phyloP scores from a whole-genome alignment of 1,140 invertebrate genomes.

The Schmidtea mediterranea region DNA sequence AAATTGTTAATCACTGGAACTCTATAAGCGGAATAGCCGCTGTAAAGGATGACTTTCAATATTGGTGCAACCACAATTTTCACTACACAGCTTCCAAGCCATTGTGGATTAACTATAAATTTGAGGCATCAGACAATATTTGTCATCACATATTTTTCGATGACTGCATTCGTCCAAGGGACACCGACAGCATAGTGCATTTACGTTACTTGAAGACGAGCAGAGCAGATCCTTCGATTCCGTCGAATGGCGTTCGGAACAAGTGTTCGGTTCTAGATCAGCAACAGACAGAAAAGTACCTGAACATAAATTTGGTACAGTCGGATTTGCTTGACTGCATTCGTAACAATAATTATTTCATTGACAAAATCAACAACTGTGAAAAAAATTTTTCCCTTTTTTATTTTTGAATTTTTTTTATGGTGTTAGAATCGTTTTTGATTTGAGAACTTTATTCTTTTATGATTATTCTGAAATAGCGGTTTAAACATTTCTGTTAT shows the following conservation, averaged over 20 bases:
- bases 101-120: slow-evolving; percentile 16
- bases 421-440: too few relatives aligned
- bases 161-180: slow-evolving; percentile 18
- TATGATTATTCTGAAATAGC: too few relatives aligned
- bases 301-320: slow-evolving; percentile 18
- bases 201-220: slow-evolving; percentile 8
- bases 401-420: too few relatives aligned
- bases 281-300: slow-evolving; percentile 12
- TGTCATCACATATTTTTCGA: slow-evolving; percentile 20
- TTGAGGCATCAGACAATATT: slow-evolving; percentile 12
- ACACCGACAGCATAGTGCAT: slow-evolving; percentile 20
- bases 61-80: slow-evolving; percentile 18
- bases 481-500: too few relatives aligned
- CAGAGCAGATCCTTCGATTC: too few relatives aligned
- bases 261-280: slow-evolving; percentile 8
- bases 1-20: slow-evolving; percentile 16
- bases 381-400: slow-evolving; percentile 12
- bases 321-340: slow-evolving; percentile 16
- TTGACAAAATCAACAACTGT: slow-evolving; percentile 14
- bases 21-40: slow-evolving; percentile 14
- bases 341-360: slow-evolving; percentile 17
- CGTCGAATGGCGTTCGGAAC: too few relatives aligned
- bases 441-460: too few relatives aligned
- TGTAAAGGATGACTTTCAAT: slow-evolving; percentile 18
- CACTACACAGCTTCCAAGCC: slow-evolving; percentile 16